phyloP scores from a whole-genome alignment of 2,113 vertebrate species.

The Anoura caudifer region DNA sequence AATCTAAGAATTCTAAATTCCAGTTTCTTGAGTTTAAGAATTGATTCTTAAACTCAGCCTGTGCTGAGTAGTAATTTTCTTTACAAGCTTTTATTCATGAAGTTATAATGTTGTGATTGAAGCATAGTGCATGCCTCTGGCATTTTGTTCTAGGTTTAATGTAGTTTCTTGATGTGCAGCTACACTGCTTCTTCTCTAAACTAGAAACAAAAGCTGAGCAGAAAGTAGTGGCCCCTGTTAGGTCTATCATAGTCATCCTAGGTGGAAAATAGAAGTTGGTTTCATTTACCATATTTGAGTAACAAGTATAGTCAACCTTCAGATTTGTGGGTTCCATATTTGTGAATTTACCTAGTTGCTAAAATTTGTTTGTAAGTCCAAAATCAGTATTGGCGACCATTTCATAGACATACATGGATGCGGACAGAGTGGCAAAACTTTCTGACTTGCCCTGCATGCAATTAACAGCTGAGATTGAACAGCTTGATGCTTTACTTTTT shows the following conservation, averaged over 20 bases:
- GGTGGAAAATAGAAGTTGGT: neutral
- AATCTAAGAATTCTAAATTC: conserved; percentile 1
- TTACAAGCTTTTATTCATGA: neutral
- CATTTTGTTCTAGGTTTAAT: neutral
- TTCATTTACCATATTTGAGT: neutral
- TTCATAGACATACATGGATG: neutral
- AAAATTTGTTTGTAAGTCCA: neutral
- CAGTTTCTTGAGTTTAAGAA: neutral
- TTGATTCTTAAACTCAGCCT: neutral
- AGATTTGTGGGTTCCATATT: neutral
- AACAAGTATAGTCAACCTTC: neutral
- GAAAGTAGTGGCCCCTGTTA: neutral
- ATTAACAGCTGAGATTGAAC: neutral
- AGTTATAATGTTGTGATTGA: neutral
- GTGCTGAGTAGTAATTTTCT: neutral
- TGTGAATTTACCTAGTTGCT: neutral
- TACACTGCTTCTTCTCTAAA: neutral
- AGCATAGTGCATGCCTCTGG: neutral
- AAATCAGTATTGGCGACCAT: neutral
- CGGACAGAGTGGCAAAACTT: neutral
- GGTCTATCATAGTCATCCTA: neutral
- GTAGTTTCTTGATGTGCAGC: neutral
- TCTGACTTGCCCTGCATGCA: neutral
- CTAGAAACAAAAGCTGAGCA: neutral
- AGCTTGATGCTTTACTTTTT: neutral